Conservation (phyloP, 2,113 vertebrate genomes). For the Sander lucioperca region DNA sequence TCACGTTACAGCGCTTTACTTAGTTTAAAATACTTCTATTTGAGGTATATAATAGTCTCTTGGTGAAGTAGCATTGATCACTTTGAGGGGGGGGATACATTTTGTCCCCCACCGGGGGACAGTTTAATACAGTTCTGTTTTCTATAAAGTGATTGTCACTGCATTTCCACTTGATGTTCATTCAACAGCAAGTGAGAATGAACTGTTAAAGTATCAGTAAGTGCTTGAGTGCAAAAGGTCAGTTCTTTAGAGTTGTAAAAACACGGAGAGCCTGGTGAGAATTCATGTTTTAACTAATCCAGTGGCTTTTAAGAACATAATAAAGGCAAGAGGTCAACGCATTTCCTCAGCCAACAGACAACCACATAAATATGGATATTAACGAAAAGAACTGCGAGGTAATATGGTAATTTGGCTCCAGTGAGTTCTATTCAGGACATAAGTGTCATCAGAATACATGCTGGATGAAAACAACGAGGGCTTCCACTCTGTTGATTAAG, state of each 20-base stretch:
- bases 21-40: too few relatives aligned
- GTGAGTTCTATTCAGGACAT: neutral
- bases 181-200: too few relatives aligned
- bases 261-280: conserved; percentile 1
- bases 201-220: neutral
- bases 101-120: too few relatives aligned
- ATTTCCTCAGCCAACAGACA: neutral
- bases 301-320: neutral
- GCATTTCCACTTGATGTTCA: too few relatives aligned
- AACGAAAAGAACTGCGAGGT: neutral
- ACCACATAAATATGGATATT: conserved; percentile 23
- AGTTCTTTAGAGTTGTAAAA: conserved; percentile 3
- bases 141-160: neutral
- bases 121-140: neutral
- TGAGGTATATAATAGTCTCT: too few relatives aligned
- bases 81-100: too few relatives aligned
- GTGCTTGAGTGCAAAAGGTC: conserved; percentile 3
- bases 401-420: neutral
- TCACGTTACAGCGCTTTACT: too few relatives aligned
- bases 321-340: conserved; percentile 17
- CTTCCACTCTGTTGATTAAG: conserved; percentile 2
- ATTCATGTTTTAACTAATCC: conserved; percentile 18
- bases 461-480: neutral
- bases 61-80: too few relatives aligned
- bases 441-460: neutral